Base-by-base conservation (phyloP, 2,113 vertebrate species). In the Sialia sialis region DNA sequence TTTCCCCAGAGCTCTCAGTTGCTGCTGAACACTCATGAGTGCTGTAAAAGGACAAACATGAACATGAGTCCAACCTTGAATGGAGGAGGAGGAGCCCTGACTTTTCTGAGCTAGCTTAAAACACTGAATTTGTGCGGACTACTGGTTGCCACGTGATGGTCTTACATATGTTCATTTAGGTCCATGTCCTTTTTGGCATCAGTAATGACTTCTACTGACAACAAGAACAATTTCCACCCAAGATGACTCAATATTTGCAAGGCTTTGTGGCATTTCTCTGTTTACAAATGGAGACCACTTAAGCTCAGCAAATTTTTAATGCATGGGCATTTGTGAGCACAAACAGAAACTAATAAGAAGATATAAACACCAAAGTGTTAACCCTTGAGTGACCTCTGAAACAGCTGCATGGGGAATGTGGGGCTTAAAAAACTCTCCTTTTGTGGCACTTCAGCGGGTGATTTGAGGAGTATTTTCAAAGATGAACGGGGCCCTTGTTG, bases 281-380 rank as follows among this genome's bases (percentile, higher is more conserved):
- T 77, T 93, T 76, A 62, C 38, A 83, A 83, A 49, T 9, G 10
- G 63, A 69, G 13, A 67, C 49, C 38, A 51, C 84, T 85, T 80
- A 48, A 58, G 18, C 32, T 56, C 62, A 44, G 38, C 63, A 49
- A 66, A 27, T 49, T 87, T 89, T 90, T 68, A 72, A 89, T 62
- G 27, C 69, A n/a, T 9, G 38, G 32, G 30, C 67, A 85, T 85
- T 89, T 83, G 59, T 85, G 41, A 91, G 26, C 30, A 23, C 68
- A 74, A 84, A 55, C 30, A 66, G 63, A 66, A 90, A 87, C 46
- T 54, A 90, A 48, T 59, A 51, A 88, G 69, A 60, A 54, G 55
- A 58, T 64, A 39, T 62, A 94, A 92, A 93, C 90, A 89, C 43
- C 29, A 3, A 84, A 74, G 75, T 55, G 52, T 95, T 95, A 95